These are phyloP conservation scores for Mantis religiosa DNA, from an alignment of 2,888 invertebrate species.

Conservation along the genomic window DNA sequence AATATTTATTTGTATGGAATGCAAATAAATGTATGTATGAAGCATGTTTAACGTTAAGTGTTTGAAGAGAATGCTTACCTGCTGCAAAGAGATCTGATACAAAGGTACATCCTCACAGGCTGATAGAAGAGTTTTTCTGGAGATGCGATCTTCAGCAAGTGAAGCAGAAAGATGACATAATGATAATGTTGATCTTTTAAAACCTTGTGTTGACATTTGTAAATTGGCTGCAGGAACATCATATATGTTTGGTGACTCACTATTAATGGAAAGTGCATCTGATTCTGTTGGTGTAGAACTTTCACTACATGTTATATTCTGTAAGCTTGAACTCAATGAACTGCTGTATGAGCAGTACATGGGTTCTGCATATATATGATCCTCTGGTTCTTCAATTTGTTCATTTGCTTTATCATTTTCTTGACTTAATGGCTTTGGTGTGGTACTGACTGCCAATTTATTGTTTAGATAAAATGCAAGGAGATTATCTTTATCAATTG, in stretches of 20 bases:
- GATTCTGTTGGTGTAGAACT: not conserved
- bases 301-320: not conserved
- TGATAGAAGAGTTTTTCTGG: not conserved
- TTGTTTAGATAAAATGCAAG: not conserved
- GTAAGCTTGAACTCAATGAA: not conserved
- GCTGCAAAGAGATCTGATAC: not conserved
- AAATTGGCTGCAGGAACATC: not conserved
- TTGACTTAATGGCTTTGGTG: not conserved
- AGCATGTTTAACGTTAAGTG: not conserved
- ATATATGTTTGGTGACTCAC: not conserved
- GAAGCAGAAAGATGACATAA: not conserved
- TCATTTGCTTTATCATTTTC: not conserved
- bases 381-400: not conserved
- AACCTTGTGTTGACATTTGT: not conserved
- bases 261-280: not conserved
- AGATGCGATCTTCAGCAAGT: not conserved
- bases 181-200: not conserved
- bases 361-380: not conserved
- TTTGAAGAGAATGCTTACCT: not conserved
- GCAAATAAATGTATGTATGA: too few relatives aligned
- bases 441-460: not conserved
- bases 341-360: not conserved
- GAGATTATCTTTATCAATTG: not conserved
- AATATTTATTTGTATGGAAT: not conserved
- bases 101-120: not conserved